phyloP scores from a whole-genome alignment of 2,888 invertebrate genomes.

The Muscina levida region DNA sequence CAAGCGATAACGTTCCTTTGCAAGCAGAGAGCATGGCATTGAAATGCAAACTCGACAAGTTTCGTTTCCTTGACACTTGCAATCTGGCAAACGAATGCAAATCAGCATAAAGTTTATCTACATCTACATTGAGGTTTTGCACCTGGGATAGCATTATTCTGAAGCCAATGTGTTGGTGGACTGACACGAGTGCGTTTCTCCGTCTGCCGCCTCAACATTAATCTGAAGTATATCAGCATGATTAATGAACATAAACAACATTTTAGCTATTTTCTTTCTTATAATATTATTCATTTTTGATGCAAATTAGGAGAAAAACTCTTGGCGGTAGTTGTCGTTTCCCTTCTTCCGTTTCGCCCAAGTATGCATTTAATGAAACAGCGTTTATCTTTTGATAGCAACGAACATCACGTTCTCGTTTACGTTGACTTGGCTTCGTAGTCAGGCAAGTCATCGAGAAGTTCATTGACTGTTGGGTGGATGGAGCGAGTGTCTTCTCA shows the following conservation, averaged over 20 bases:
- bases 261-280: background rate
- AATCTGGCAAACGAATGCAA: background rate
- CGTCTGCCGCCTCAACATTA: background rate
- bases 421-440: background rate
- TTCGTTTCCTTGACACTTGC: constrained; percentile 15
- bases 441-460: background rate
- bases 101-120: background rate
- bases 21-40: background rate
- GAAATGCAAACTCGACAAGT: constrained; percentile 31
- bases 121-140: background rate
- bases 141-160: background rate
- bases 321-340: background rate
- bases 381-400: background rate
- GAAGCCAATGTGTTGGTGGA: constrained; percentile 13
- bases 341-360: background rate
- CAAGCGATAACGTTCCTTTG: constrained; percentile 15
- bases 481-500: constrained; percentile 28
- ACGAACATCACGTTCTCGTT: background rate
- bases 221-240: constrained; percentile 20
- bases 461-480: constrained; percentile 59
- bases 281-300: constrained; percentile 31
- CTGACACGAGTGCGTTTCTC: background rate
- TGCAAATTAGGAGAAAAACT: constrained; percentile 30
- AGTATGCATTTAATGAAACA: constrained; percentile 7
- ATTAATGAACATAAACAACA: constrained; percentile 31